Percentiles rank a stretch among this genome's conserved stretches.
These are phyloP conservation scores for Oligia fasciuncula DNA, from an alignment of 2,888 invertebrate species.

Conservation along the genomic window DNA sequence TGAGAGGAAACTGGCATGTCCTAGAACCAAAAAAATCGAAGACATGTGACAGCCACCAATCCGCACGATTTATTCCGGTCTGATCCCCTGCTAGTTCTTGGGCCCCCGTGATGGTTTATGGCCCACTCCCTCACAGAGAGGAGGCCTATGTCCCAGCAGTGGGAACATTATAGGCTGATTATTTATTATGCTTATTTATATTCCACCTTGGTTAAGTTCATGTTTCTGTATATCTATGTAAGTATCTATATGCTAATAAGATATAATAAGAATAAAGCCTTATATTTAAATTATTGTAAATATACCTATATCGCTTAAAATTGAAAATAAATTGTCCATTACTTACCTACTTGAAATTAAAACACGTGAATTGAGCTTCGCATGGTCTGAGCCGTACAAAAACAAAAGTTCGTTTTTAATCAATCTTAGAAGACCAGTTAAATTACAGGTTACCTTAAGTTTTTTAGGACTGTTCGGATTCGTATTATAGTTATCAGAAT, in stretches of 20 bases:
- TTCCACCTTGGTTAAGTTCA: not conserved
- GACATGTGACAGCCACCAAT: no score
- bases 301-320: not conserved
- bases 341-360: slow-evolving; percentile 14
- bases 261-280: no score
- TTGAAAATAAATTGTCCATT: slow-evolving; percentile 11
- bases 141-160: not conserved
- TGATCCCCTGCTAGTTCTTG: no score
- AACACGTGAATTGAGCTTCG: slow-evolving; percentile 11
- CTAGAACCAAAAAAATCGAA: not conserved
- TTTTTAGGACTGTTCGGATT: slow-evolving; percentile 41
- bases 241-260: not conserved
- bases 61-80: no score
- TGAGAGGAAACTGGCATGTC: not conserved
- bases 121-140: not conserved
- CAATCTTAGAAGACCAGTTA: slow-evolving; percentile 23
- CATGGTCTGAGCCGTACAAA: slow-evolving; percentile 4
- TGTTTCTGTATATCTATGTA: not conserved
- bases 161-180: not conserved
- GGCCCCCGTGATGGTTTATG: not conserved
- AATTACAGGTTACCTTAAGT: slow-evolving; percentile 33
- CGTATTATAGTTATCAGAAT: slow-evolving; percentile 49
- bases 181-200: not conserved
- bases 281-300: no score
- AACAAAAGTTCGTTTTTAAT: slow-evolving; percentile 46